Conservation (phyloP, 2,113 vertebrate species). For the Aptenodytes forsteri region DNA sequence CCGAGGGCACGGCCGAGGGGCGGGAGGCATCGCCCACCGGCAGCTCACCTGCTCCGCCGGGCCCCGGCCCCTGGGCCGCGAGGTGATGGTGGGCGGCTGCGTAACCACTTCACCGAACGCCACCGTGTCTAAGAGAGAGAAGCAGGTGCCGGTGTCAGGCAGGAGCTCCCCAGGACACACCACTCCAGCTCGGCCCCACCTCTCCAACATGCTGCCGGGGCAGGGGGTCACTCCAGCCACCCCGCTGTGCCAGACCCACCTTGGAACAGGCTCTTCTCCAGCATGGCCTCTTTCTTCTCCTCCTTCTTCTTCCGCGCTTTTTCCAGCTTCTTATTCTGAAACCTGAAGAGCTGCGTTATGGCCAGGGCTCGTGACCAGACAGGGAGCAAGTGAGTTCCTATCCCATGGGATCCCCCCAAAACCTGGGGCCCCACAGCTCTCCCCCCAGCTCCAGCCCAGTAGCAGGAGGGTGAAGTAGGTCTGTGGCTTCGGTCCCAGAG, state of each 20-base stretch:
- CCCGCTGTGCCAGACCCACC: slow-evolving; percentile 53
- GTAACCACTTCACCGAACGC: slow-evolving; percentile 87
- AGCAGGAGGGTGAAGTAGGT: neutral
- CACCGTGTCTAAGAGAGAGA: slow-evolving; percentile 76
- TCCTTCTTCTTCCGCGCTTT: slow-evolving; percentile 77
- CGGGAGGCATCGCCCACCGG: neutral
- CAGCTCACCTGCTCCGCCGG: slow-evolving; percentile 73
- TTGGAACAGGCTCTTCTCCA: slow-evolving; percentile 83
- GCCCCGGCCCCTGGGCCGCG: slow-evolving; percentile 78
- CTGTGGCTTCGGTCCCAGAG: neutral
- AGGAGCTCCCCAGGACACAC: accelerated
- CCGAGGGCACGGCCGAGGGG: accelerated
- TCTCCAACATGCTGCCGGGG: accelerated
- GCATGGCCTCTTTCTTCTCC: slow-evolving; percentile 64
- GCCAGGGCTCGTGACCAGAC: accelerated
- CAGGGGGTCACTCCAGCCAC: neutral
- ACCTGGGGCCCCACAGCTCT: neutral
- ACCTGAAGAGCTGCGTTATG: slow-evolving; percentile 35
- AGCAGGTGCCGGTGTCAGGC: accelerated
- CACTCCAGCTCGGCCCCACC: accelerated
- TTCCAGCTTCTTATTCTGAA: slow-evolving; percentile 74
- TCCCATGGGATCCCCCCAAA: accelerated
- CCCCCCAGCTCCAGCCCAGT: neutral
- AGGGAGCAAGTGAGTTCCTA: neutral
- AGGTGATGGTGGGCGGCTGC: slow-evolving; percentile 84